Percentiles rank a stretch among this genome's conserved stretches.
Conservation (phyloP, 2,888 invertebrate genomes). For the Calameuta idolon region DNA sequence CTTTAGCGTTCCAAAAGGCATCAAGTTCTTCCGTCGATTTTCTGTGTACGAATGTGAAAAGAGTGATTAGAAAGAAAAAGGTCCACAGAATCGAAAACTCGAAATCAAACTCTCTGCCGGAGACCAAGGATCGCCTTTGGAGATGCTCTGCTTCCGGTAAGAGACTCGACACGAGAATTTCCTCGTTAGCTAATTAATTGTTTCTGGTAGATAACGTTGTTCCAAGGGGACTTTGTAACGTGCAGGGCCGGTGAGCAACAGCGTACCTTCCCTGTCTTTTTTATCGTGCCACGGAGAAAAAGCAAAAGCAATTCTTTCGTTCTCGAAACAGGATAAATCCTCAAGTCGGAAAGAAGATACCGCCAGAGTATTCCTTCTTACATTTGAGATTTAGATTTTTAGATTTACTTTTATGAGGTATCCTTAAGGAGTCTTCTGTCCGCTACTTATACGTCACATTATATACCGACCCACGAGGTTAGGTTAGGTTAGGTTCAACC, state of each 20-base stretch:
- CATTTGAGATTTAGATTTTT: background rate
- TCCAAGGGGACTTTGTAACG: background rate
- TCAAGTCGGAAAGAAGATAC: background rate
- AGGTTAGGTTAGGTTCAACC: background rate
- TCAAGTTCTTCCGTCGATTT: background rate
- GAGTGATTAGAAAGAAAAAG: background rate
- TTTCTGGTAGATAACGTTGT: background rate
- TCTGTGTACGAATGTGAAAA: background rate
- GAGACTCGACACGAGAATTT: background rate
- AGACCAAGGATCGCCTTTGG: background rate
- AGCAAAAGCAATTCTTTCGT: background rate
- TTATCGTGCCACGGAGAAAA: background rate
- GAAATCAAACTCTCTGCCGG: background rate
- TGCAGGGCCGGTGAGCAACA: background rate
- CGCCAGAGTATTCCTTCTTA: background rate
- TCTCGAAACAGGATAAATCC: background rate
- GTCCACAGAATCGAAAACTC: too few species aligned
- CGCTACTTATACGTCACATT: background rate
- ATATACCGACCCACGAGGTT: background rate
- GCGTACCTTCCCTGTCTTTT: background rate
- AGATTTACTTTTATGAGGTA: background rate
- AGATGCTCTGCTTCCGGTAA: background rate
- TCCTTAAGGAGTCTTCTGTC: background rate
- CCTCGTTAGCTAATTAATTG: background rate
- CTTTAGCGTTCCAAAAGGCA: background rate